A percentile compares a stretch with the other conserved stretches of the same genome.
phyloP scores from a whole-genome alignment of 2,797 vertebrate species.

The Argentina silus region DNA sequence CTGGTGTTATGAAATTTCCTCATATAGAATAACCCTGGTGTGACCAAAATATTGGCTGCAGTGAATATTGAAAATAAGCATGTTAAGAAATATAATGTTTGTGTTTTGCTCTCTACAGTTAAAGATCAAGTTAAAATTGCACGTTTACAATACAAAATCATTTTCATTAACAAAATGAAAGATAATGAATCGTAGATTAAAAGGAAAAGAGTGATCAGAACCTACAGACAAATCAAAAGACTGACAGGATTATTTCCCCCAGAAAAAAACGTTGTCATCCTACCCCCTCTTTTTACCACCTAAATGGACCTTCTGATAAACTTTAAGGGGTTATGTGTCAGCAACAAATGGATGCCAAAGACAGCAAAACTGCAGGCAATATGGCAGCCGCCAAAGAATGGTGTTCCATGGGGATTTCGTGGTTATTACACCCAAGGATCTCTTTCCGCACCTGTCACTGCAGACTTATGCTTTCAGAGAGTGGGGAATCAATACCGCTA shows the following conservation, averaged over 20 bases:
- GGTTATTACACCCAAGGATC: slow-evolving; percentile 65
- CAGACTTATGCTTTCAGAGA: slow-evolving; percentile 57
- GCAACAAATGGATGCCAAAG: slow-evolving; percentile 45
- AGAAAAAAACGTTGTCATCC: slow-evolving; percentile 42
- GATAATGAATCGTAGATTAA: not conserved
- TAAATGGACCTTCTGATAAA: slow-evolving; percentile 54
- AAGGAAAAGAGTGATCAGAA: not conserved
- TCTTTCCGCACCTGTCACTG: slow-evolving; percentile 63
- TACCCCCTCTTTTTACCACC: slow-evolving; percentile 38
- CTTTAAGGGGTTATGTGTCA: slow-evolving; percentile 50
- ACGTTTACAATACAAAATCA: not conserved
- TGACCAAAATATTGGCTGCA: slow-evolving; percentile 30
- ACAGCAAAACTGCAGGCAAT: slow-evolving; percentile 38
- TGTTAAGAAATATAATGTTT: not conserved
- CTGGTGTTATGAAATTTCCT: slow-evolving; percentile 31
- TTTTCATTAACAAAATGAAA: not conserved
- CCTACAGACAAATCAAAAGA: not conserved
- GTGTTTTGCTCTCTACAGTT: slow-evolving; percentile 18
- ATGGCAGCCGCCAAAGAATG: slow-evolving; percentile 50
- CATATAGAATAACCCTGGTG: slow-evolving; percentile 28
- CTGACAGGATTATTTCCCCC: not conserved
- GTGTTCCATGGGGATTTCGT: slow-evolving; percentile 52
- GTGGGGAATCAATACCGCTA: slow-evolving; percentile 73
- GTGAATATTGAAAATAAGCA: slow-evolving; percentile 30
- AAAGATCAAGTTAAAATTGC: not conserved